Evolutionary conservation across 2,888 invertebrate genomes (phyloP).

Genomic region (Drosophila vallismaia): DNA sequence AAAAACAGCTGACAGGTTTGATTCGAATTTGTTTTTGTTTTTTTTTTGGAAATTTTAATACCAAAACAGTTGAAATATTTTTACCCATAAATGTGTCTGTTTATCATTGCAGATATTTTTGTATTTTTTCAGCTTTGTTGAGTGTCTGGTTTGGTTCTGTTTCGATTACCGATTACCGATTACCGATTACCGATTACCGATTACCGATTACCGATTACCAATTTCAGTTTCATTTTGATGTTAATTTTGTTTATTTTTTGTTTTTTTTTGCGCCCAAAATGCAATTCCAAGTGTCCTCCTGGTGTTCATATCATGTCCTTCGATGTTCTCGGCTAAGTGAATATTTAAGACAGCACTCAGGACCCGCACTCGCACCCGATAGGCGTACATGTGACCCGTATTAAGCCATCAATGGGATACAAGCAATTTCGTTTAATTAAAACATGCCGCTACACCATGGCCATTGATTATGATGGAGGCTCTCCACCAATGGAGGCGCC

Average conservation of each 20-base stretch:
- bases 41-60: not conserved
- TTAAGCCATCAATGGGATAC: constrained; percentile 71
- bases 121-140: not conserved
- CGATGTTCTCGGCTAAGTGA: constrained; percentile 35
- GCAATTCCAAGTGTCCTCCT: constrained; percentile 10
- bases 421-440: constrained; percentile 78
- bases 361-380: constrained; percentile 10
- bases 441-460: constrained; percentile 71
- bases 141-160: constrained; percentile 10
- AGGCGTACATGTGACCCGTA: constrained; percentile 46
- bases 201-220: too few relatives aligned
- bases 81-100: not conserved
- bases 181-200: too few relatives aligned
- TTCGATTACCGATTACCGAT: not conserved
- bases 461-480: constrained; percentile 4
- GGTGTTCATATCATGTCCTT: constrained; percentile 10
- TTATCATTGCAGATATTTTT: not conserved
- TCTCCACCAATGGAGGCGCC: constrained; percentile 16
- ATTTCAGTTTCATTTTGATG: constrained; percentile 5
- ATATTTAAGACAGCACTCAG: constrained; percentile 14
- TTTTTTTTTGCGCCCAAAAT: not conserved
- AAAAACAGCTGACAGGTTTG: too few relatives aligned
- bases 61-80: not conserved
- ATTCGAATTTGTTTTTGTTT: too few relatives aligned
- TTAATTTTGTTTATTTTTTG: constrained; percentile 25